Conservation (phyloP, 64 coral and sea anemone genomes). For the Dendronephthya gigantea region DNA sequence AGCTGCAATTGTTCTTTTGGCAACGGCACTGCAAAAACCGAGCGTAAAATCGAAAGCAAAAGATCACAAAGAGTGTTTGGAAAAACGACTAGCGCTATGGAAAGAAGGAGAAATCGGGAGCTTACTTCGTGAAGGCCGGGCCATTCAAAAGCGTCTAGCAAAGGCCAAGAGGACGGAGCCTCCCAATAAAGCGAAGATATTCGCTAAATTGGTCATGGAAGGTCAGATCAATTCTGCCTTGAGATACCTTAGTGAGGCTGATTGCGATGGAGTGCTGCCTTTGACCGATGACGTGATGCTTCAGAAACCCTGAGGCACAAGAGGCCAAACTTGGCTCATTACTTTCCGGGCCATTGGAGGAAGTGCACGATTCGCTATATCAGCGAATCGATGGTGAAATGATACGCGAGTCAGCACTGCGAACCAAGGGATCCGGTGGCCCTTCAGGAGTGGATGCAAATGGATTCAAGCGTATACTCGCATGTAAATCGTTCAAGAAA, state of each 20-base stretch:
- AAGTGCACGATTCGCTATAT: not conserved
- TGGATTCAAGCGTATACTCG: not conserved
- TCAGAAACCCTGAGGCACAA: not conserved
- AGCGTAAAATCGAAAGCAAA: slow-evolving; percentile 16
- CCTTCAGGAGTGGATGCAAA: not conserved
- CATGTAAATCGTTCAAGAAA: slow-evolving; percentile 16
- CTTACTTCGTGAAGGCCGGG: slow-evolving; percentile 8
- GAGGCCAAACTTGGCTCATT: no score
- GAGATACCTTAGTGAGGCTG: slow-evolving; percentile 32
- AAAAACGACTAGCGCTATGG: slow-evolving; percentile 26
- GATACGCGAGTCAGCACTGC: slow-evolving; percentile 4
- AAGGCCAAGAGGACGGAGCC: not conserved
- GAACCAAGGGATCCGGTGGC: not conserved
- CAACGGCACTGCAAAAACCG: slow-evolving; percentile 25
- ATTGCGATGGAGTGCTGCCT: slow-evolving; percentile 24
- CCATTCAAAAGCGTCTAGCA: slow-evolving; percentile 20
- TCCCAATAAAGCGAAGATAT: slow-evolving; percentile 17
- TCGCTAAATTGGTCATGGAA: slow-evolving; percentile 48
- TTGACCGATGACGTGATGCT: slow-evolving; percentile 43
- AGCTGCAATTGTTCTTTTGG: slow-evolving; percentile 25
- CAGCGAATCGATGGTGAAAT: slow-evolving; percentile 27
- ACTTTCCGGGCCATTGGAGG: slow-evolving; percentile 31
- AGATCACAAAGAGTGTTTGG: slow-evolving; percentile 26
- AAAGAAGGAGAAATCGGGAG: slow-evolving; percentile 11
- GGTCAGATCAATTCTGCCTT: slow-evolving; percentile 41